Base-by-base conservation (phyloP, 2,888 invertebrate genomes). In the Meiosimyza decipiens region DNA sequence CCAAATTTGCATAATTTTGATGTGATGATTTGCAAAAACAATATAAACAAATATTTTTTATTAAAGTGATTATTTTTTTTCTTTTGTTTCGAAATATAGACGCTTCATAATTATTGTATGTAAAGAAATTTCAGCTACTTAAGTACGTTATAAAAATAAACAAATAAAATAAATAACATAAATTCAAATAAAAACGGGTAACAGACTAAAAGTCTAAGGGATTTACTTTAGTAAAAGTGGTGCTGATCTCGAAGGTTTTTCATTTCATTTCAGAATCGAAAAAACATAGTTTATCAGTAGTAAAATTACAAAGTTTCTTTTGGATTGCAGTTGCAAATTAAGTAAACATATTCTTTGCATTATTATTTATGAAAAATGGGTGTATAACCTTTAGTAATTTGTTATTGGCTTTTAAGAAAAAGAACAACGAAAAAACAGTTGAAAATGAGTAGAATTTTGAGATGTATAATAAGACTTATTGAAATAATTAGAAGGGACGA, bases 161-260 rank as follows among this genome's bases (percentile, higher is more conserved):
- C 28, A 40, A 62, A 62, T 40, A 49, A 49, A 52, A 57, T n/a
- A 47, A 22, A 62, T 72, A 77, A 76, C 80, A 76, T 65, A 80
- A 74, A 74, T 72, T 73, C 73, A 65, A 77, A 75, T 77, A 71
- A 74, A 75, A 77, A 76, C 78, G 82, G 82, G 82, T 83, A 82
- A 83, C 82, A 82, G 83, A 82, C 82, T 83, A 82, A 71, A 70
- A 62, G 22, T 60, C 54, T 55, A 66, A 78, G 33, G 54, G 62
- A 62, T 71, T 71, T 60, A 73, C 65, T 54, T 67, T 15, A 64
- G 47, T 72, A 59, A 28, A 49, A 60, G 51, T 51, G 60, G 51
- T 69, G 60, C 69, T 59, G 69, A 60, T 60, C 22, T 64, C 18
- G 12, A 40, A 16, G 63, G 18, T 51, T 51, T 65, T 5, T 33